Evolutionary conservation across 2,113 vertebrate genomes (phyloP).

Genomic region (Gallinago jamesoni): DNA sequence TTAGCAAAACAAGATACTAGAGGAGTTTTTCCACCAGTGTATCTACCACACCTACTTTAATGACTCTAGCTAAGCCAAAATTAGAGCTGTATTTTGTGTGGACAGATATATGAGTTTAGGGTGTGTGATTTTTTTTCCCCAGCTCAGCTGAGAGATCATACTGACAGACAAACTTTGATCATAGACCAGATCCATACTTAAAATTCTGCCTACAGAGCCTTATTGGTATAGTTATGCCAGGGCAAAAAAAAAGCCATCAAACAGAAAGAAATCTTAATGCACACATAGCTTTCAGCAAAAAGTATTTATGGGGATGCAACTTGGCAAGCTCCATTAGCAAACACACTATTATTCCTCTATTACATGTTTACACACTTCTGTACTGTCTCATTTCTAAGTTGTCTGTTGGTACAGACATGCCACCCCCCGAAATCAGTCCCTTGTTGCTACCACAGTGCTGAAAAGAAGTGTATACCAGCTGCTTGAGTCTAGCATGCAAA

Average conservation of each 20-base stretch:
- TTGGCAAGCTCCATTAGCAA: neutral
- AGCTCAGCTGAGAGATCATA: neutral
- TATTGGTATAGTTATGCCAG: neutral
- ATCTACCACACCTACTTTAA: neutral
- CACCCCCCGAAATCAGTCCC: neutral
- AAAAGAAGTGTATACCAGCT: neutral
- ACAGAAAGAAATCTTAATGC: neutral
- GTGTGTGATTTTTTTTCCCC: neutral
- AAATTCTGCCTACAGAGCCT: neutral
- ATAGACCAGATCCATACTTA: neutral
- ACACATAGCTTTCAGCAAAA: neutral
- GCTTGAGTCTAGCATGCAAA: neutral
- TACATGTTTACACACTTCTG: neutral
- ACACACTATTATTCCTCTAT: neutral
- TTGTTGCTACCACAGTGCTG: neutral
- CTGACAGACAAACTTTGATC: neutral
- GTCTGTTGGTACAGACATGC: neutral
- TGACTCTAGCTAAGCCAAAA: neutral
- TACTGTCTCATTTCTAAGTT: neutral
- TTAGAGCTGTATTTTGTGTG: neutral
- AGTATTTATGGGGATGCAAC: neutral
- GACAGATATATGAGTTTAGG: neutral
- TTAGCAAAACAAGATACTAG: neutral
- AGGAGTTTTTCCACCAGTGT: neutral
- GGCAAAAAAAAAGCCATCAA: neutral